Conservation (phyloP, 2,113 vertebrate genomes). For the Thalassoma bifasciatum region DNA sequence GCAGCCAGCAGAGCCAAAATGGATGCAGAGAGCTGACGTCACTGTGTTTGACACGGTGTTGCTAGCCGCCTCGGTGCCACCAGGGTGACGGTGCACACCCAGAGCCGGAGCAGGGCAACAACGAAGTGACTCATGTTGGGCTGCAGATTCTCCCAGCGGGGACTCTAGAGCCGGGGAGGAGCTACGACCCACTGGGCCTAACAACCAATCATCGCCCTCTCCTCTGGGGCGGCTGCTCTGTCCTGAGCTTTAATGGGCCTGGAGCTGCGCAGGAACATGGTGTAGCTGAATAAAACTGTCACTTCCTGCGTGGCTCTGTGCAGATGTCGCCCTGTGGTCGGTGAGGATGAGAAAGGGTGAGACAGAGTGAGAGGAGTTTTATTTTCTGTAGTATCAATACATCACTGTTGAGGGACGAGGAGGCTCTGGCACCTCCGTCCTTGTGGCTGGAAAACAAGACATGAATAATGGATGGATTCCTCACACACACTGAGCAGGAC, state of each 20-base stretch:
- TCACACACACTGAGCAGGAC: conserved; percentile 21
- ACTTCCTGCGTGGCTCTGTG: conserved; percentile 36
- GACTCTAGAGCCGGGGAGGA: conserved; percentile 26
- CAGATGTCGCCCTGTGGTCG: conserved; percentile 31
- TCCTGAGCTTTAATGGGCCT: conserved; percentile 17
- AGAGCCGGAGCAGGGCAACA: conserved; percentile 11
- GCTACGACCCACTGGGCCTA: conserved; percentile 26
- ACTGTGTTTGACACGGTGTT: conserved; percentile 67
- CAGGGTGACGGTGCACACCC: conserved; percentile 50
- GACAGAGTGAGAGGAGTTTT: neutral
- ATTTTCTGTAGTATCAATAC: neutral
- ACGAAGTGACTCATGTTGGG: conserved; percentile 43
- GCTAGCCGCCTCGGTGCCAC: conserved; percentile 58
- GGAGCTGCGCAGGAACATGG: conserved; percentile 25
- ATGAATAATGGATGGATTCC: conserved; percentile 57
- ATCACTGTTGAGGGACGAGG: conserved; percentile 30
- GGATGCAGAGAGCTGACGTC: conserved; percentile 68
- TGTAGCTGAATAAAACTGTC: conserved; percentile 44
- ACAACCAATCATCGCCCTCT: conserved; percentile 35
- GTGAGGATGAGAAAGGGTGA: conserved; percentile 16
- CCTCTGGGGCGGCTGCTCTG: conserved; percentile 24
- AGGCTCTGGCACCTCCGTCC: conserved; percentile 34
- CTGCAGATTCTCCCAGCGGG: conserved; percentile 53
- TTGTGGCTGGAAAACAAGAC: conserved; percentile 51
- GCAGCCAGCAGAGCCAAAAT: conserved; percentile 62